These are phyloP conservation scores for Formica aserva DNA, from an alignment of 2,888 invertebrate genomes.

Conservation along the genomic window DNA sequence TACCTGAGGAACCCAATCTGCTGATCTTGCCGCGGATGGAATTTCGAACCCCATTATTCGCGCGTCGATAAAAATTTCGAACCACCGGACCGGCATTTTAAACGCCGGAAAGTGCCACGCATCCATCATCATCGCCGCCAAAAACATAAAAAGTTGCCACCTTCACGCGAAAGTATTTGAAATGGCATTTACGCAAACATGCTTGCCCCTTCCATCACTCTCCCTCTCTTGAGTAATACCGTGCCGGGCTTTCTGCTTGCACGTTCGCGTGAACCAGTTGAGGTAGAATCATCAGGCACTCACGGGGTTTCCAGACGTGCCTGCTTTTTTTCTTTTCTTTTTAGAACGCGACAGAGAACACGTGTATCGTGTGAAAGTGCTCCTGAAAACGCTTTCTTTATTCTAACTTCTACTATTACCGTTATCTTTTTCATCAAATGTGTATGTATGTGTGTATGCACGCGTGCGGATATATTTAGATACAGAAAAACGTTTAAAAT, in stretches of 20 bases:
- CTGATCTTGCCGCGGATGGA: background rate
- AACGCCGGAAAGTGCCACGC: background rate
- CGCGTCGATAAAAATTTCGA: background rate
- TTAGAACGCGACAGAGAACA: slow-evolving; percentile 11
- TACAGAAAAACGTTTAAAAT: background rate
- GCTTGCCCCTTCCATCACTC: slow-evolving; percentile 22
- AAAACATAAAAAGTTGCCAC: slow-evolving; percentile 25
- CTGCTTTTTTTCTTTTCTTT: slow-evolving; percentile 1
- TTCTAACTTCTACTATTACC: slow-evolving; percentile 25
- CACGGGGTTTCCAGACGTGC: slow-evolving; percentile 32
- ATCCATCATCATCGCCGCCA: background rate
- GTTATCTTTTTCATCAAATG: slow-evolving; percentile 13
- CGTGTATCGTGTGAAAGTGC: slow-evolving; percentile 29
- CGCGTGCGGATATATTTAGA: slow-evolving; percentile 12
- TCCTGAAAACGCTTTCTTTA: background rate
- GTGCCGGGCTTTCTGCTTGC: background rate
- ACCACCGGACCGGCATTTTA: background rate
- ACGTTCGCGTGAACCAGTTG: slow-evolving; percentile 32
- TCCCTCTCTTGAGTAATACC: slow-evolving; percentile 22
- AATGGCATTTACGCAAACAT: slow-evolving; percentile 31
- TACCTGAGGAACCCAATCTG: background rate
- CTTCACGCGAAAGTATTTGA: slow-evolving; percentile 23
- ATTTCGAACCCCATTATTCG: background rate
- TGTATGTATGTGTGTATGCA: too few species aligned
- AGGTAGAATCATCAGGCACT: slow-evolving; percentile 29